Evolutionary conservation across 2,888 invertebrate genomes (phyloP).

Genomic region (Nephrotoma appendiculata): DNA sequence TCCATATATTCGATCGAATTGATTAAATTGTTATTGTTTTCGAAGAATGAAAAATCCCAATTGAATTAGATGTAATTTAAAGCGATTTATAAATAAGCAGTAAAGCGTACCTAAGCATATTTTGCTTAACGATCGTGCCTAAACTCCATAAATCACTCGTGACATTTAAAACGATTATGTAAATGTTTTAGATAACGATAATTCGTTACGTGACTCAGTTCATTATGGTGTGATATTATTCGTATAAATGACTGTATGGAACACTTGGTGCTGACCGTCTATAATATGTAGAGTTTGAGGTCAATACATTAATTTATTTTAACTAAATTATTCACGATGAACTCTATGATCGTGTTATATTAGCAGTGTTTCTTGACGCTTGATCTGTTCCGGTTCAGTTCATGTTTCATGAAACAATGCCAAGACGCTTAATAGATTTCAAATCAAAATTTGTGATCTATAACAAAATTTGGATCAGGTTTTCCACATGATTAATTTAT

Average conservation of each 20-base stretch:
- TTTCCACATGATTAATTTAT: background rate
- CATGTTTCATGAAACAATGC: too few species aligned
- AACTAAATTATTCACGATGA: background rate
- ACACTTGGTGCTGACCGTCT: background rate
- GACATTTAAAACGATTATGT: too few species aligned
- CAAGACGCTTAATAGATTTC: too few species aligned
- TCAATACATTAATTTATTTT: background rate
- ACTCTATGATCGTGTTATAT: background rate
- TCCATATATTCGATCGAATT: background rate
- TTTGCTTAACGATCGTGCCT: too few species aligned
- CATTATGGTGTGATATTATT: background rate
- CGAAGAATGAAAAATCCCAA: too few species aligned
- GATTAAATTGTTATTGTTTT: background rate
- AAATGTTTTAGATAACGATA: background rate
- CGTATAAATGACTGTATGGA: background rate
- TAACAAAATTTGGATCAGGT: too few species aligned
- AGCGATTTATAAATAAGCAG: background rate
- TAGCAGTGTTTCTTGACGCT: too few species aligned
- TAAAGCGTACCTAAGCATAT: too few species aligned
- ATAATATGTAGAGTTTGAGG: background rate
- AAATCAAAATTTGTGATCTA: too few species aligned
- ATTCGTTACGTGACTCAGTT: background rate
- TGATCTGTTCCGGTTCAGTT: too few species aligned
- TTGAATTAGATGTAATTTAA: too few species aligned
- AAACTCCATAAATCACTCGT: too few species aligned